Percentiles rank a stretch among this genome's conserved stretches.
These are phyloP conservation scores for Keiferia lycopersicella DNA, from an alignment of 2,888 invertebrate genomes.

Conservation along the genomic window DNA sequence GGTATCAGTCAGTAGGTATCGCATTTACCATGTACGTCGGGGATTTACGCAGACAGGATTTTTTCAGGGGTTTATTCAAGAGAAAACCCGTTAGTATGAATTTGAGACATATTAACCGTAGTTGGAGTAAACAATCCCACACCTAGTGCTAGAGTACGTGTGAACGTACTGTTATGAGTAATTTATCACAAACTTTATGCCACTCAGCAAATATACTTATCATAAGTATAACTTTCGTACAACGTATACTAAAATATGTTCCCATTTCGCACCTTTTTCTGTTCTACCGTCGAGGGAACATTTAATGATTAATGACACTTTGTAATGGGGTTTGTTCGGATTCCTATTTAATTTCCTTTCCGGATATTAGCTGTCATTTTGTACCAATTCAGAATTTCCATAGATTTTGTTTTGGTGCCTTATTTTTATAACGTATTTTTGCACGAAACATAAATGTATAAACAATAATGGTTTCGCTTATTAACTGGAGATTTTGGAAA, in stretches of 20 bases:
- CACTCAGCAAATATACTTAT: background rate
- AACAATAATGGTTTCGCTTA: too few relatives aligned
- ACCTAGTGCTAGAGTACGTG: too few relatives aligned
- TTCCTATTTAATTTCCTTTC: conserved; percentile 70
- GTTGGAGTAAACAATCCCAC: too few relatives aligned
- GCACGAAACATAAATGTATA: background rate
- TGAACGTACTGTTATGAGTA: background rate
- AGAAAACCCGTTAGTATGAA: too few relatives aligned
- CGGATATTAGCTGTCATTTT: conserved; percentile 56
- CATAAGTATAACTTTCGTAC: background rate
- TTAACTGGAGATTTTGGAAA: too few relatives aligned
- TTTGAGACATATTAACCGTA: too few relatives aligned
- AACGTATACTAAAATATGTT: background rate
- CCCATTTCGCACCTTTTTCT: conserved; percentile 36
- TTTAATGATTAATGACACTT: conserved; percentile 68
- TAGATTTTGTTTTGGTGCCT: background rate
- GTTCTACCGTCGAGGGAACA: conserved; percentile 41
- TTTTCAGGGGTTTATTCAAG: too few relatives aligned
- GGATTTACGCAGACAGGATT: too few relatives aligned
- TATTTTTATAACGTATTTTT: background rate
- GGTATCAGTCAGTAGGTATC: too few relatives aligned
- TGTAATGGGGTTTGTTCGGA: conserved; percentile 68
- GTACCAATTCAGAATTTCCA: background rate
- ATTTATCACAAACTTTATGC: conserved; percentile 2
- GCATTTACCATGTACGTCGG: too few relatives aligned